Evolutionary conservation across 2,113 vertebrate species (phyloP).

Genomic region (Oncorhynchus kisutch): DNA sequence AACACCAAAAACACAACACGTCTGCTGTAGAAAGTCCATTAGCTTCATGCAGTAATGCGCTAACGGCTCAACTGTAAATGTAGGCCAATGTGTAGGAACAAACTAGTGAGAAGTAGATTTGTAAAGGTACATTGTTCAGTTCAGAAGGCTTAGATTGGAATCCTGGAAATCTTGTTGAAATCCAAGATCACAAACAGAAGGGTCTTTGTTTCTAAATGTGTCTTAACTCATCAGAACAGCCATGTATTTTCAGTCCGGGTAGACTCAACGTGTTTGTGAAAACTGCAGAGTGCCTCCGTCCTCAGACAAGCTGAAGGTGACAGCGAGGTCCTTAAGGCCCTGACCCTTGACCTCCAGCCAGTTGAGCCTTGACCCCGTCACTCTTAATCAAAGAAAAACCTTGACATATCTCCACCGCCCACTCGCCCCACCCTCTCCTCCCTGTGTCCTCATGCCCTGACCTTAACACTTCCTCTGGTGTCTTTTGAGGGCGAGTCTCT

Average conservation of each 20-base stretch:
- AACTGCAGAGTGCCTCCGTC: conserved; percentile 35
- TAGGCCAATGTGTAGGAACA: background rate
- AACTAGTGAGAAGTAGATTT: background rate
- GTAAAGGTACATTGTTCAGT: background rate
- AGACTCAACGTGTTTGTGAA: background rate
- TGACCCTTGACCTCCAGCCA: conserved; percentile 56
- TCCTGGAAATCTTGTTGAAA: background rate
- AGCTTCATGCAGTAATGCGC: background rate
- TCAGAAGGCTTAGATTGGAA: background rate
- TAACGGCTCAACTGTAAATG: background rate
- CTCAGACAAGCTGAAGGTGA: conserved; percentile 57
- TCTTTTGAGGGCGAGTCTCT: background rate
- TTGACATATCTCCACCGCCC: background rate
- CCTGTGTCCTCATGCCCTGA: background rate
- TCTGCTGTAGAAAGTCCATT: background rate
- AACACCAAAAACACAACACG: conserved; percentile 3
- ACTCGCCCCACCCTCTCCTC: background rate
- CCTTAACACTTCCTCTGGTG: background rate
- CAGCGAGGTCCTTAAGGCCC: conserved; percentile 56
- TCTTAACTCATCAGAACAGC: background rate
- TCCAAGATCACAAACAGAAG: background rate
- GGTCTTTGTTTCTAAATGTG: background rate
- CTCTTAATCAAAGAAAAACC: conserved; percentile 56
- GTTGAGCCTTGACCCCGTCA: conserved; percentile 67
- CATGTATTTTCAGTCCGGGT: background rate